Evolutionary conservation across 1,140 invertebrate genomes (phyloP).

Genomic region (Achatina immaculata): DNA sequence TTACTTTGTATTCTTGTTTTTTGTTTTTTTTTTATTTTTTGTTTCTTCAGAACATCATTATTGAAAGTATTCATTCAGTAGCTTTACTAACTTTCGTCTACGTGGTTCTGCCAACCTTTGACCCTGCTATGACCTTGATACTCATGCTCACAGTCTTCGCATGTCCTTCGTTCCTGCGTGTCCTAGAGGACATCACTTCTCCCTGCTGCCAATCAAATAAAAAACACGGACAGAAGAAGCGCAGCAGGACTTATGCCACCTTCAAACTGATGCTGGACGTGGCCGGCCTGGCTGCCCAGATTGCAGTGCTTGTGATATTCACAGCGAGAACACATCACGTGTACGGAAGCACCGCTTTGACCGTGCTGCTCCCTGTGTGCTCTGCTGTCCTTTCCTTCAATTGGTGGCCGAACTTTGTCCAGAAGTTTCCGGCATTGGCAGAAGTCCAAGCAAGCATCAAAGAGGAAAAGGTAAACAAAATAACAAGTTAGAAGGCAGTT

Average conservation of each 20-base stretch:
- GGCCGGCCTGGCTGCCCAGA: constrained; percentile 39
- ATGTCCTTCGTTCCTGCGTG: constrained; percentile 49
- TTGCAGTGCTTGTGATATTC: constrained; percentile 44
- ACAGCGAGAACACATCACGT: constrained; percentile 32
- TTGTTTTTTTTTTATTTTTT: constrained; percentile 8
- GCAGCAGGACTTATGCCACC: neutral
- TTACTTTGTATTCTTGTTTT: neutral
- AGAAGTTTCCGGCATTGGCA: constrained; percentile 11
- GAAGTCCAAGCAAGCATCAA: neutral
- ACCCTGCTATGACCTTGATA: constrained; percentile 93
- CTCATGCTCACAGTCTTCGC: constrained; percentile 79
- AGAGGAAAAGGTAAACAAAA: constrained; percentile 10
- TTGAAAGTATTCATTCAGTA: constrained; percentile 88
- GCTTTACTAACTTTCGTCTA: constrained; percentile 88
- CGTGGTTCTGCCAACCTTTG: constrained; percentile 87
- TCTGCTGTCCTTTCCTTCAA: constrained; percentile 55
- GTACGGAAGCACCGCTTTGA: neutral
- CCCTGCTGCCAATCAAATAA: neutral
- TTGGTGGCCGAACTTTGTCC: constrained; percentile 65
- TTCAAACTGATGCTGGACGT: constrained; percentile 45
- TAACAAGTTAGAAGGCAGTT: no score
- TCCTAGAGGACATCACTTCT: constrained; percentile 37
- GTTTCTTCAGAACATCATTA: constrained; percentile 72
- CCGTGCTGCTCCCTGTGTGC: constrained; percentile 42
- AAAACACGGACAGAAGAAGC: neutral